These are phyloP conservation scores for Strix uralensis DNA, from an alignment of 2,113 vertebrate species.

Conservation along the genomic window DNA sequence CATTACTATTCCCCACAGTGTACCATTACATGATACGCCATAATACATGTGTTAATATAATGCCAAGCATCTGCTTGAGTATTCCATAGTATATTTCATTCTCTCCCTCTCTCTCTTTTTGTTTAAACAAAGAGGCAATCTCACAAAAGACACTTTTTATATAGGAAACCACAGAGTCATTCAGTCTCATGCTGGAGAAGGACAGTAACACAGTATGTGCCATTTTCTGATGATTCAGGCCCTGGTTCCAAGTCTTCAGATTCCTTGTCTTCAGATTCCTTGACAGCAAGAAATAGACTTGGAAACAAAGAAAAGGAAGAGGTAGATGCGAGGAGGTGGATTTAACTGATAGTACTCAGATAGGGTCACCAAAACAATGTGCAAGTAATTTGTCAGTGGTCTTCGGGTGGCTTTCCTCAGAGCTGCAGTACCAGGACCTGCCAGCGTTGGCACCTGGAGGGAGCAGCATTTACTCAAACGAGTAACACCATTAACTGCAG, in stretches of 20 bases:
- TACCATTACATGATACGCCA: constrained; percentile 79
- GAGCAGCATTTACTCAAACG: background rate
- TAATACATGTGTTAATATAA: constrained; percentile 80
- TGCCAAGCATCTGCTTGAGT: constrained; percentile 74
- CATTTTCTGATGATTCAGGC: constrained; percentile 20
- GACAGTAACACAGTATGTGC: background rate
- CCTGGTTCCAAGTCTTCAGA: background rate
- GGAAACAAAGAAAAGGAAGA: background rate
- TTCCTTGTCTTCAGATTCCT: background rate
- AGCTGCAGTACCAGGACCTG: background rate
- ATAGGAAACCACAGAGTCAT: constrained; percentile 42
- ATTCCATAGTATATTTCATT: constrained; percentile 64
- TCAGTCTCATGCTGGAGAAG: constrained; percentile 17
- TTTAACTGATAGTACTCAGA: background rate
- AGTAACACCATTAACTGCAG: background rate
- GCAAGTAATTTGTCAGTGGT: background rate
- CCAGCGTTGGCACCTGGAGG: background rate
- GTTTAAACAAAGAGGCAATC: constrained; percentile 72
- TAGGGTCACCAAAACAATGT: background rate
- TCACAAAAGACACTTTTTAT: constrained; percentile 59
- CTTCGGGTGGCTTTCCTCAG: background rate
- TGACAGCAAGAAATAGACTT: background rate
- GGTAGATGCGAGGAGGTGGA: background rate
- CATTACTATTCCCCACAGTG: constrained; percentile 81
- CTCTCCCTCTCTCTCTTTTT: constrained; percentile 57